Evolutionary conservation across 2,113 vertebrate genomes (phyloP).

Genomic region (Podocnemis expansa): DNA sequence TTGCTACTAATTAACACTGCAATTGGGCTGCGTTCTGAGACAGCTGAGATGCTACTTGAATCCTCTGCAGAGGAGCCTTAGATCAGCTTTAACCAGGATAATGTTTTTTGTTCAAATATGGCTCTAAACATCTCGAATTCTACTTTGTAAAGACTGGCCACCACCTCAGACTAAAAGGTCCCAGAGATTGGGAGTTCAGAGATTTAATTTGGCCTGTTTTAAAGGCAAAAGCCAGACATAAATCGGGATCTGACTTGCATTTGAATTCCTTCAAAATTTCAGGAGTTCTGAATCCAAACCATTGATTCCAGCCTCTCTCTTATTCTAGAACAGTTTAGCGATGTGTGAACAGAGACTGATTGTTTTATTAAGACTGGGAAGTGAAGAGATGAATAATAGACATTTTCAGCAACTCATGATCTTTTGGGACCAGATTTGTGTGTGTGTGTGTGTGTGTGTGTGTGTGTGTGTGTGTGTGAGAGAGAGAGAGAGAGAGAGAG

Average conservation of each 20-base stretch:
- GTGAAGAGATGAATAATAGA: not conserved
- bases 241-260: not conserved
- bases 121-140: not conserved
- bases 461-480: too few relatives aligned
- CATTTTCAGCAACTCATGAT: constrained; percentile 37
- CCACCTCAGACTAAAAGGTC: not conserved
- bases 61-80: not conserved
- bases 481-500: too few relatives aligned
- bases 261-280: not conserved
- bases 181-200: not conserved
- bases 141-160: not conserved
- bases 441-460: too few relatives aligned
- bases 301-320: not conserved
- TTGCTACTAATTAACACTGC: not conserved
- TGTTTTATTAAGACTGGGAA: constrained; percentile 5
- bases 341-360: not conserved
- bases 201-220: not conserved
- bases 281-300: not conserved
- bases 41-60: not conserved
- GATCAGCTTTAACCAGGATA: not conserved
- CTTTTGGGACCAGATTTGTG: constrained; percentile 22
- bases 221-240: not conserved
- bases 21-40: not conserved
- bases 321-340: not conserved
- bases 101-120: not conserved